Base-by-base conservation (phyloP, 1,140 invertebrate species). In the Luehdorfia chinensis region DNA sequence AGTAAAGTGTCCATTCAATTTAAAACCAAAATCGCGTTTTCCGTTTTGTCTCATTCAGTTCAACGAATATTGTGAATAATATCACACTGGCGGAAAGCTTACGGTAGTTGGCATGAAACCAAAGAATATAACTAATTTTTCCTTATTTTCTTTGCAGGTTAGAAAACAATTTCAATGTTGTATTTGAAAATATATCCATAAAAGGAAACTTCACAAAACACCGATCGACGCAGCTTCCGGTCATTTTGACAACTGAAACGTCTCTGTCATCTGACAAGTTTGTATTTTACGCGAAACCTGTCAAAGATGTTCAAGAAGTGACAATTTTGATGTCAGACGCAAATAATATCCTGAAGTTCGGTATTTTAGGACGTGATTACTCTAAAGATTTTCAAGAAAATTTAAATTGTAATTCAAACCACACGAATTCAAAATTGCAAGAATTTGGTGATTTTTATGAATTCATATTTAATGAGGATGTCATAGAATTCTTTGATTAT, bases 401-500 rank as follows among this genome's bases (percentile, higher is more conserved):
- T 11, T 34, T 47, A 25, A 36, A 50, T 11, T 34, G 44, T n/a
- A 30, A 41, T 27, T 30, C 2, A 8, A 51, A 45, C 21, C 36
- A 49, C 2, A 19, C 15, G 3, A 51, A 14, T 31, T n/a, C 37
- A 12, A 57, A 49, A 43, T 52, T 46, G 7, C 18, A 58, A 11
- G 11, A 21, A 4, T 9, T 43, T 1, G 16, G 39, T 33, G 51
- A 69, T 19, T 47, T 59, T 13, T 53, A 59, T 12, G 66, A 70
- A 27, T 71, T 68, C 14, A 65, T 80, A 32, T 69, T 66, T 3
- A 75, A 59, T 52, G 77, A 83, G 13, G 66, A 75, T 47, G 41
- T 77, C 0, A 53, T 66, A 36, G 72, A 79, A 30, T 65, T 78
- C 15, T 75, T 80, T 9, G 79, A 86, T 58, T 86, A 84, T 55